phyloP scores from a whole-genome alignment of 2,113 vertebrate genomes.

The Rallus limicola region DNA sequence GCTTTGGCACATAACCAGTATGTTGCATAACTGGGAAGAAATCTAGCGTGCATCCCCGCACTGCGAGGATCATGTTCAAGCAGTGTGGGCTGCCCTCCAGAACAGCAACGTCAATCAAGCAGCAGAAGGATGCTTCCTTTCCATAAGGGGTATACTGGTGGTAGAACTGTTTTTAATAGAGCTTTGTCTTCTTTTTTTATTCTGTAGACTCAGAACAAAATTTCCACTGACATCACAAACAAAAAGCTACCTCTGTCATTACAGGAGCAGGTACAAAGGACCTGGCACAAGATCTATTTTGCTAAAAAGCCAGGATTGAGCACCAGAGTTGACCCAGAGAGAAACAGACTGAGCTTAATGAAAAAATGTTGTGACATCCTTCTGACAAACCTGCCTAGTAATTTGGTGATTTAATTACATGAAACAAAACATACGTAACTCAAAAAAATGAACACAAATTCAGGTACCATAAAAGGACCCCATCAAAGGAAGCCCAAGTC shows the following conservation, averaged over 20 bases:
- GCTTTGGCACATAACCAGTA: not conserved
- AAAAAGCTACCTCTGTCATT: not conserved
- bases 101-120: not conserved
- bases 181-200: not conserved
- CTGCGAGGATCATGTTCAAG: conserved; percentile 23
- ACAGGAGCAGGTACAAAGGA: not conserved
- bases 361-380: not conserved
- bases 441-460: not conserved
- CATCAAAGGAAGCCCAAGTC: not conserved
- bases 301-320: not conserved
- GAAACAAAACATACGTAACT: not conserved
- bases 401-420: not conserved
- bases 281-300: not conserved
- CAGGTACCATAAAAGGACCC: not conserved
- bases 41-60: not conserved
- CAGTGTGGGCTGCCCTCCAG: conserved; percentile 43
- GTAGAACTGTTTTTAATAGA: not conserved
- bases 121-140: not conserved
- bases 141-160: not conserved
- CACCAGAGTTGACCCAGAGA: not conserved
- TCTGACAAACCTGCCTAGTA: not conserved
- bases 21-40: conserved; percentile 44
- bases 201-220: not conserved
- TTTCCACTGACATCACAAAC: not conserved
- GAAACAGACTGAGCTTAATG: not conserved